A percentile compares a stretch with the other conserved stretches of the same genome.
Conservation (phyloP, 1,140 invertebrate genomes). For the Diuraphis noxia region DNA sequence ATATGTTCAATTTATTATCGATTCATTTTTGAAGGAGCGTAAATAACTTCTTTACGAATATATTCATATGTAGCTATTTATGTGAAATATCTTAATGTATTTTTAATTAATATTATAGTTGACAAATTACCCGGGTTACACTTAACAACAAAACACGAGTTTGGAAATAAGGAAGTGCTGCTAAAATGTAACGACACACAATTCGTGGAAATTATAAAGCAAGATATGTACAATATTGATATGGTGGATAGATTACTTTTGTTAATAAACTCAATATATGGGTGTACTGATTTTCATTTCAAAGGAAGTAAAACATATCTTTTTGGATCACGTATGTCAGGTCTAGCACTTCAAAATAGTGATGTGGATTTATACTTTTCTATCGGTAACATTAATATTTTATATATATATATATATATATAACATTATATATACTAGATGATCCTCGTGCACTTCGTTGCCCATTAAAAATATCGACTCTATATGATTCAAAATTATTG, state of each 20-base stretch:
- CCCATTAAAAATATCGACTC: too few relatives aligned
- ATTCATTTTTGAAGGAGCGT: too few relatives aligned
- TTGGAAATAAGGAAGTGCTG: background rate
- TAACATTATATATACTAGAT: too few relatives aligned
- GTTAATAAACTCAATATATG: slow-evolving; percentile 30
- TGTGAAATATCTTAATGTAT: too few relatives aligned
- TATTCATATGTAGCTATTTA: too few relatives aligned
- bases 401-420: too few relatives aligned
- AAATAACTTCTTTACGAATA: too few relatives aligned
- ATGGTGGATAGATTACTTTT: background rate
- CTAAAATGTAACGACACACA: background rate
- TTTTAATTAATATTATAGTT: background rate
- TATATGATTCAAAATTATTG: too few relatives aligned
- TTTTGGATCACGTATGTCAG: slow-evolving; percentile 63
- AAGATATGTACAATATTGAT: background rate
- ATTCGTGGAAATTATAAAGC: background rate
- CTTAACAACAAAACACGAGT: background rate
- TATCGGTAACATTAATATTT: slow-evolving; percentile 58
- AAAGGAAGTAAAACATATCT: slow-evolving; percentile 14
- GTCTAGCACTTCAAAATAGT: slow-evolving; percentile 60
- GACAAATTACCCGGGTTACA: background rate
- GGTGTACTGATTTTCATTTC: background rate
- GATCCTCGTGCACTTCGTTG: too few relatives aligned
- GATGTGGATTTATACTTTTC: slow-evolving; percentile 64
- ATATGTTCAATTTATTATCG: too few relatives aligned